phyloP scores from a whole-genome alignment of 2,113 vertebrate species.

The Crypturellus undulatus region DNA sequence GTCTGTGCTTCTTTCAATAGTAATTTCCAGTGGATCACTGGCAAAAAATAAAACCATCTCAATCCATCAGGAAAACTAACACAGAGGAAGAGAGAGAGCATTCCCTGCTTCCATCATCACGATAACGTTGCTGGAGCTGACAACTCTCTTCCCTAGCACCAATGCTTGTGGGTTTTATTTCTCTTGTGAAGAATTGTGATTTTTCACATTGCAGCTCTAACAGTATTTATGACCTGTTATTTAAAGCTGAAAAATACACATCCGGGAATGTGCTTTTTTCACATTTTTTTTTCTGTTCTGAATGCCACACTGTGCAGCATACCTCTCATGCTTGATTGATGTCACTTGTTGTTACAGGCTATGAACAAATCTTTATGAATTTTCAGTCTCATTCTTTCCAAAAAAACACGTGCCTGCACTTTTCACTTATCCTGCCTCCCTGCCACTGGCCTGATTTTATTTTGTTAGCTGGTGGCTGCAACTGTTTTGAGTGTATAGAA shows the following conservation, averaged over 20 bases:
- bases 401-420: not conserved
- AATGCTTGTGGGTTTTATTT: not conserved
- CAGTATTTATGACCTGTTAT: not conserved
- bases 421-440: conserved; percentile 28
- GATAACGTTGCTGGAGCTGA: not conserved
- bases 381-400: conserved; percentile 32
- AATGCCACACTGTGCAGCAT: not conserved
- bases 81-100: not conserved
- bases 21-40: not conserved
- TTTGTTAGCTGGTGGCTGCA: conserved; percentile 49
- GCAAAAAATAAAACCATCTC: not conserved
- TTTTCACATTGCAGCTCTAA: not conserved
- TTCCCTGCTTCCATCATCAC: not conserved
- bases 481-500: conserved; percentile 62
- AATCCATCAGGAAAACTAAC: not conserved
- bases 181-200: not conserved
- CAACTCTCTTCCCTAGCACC: not conserved
- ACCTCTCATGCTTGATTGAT: not conserved
- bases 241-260: not conserved
- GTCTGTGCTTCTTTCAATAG: not conserved
- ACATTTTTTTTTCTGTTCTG: not conserved
- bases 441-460: conserved; percentile 37
- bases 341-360: conserved; percentile 22
- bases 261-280: not conserved
- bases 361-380: conserved; percentile 16